These are phyloP conservation scores for Lasiommata megera DNA, from an alignment of 2,888 invertebrate species.

Conservation along the genomic window DNA sequence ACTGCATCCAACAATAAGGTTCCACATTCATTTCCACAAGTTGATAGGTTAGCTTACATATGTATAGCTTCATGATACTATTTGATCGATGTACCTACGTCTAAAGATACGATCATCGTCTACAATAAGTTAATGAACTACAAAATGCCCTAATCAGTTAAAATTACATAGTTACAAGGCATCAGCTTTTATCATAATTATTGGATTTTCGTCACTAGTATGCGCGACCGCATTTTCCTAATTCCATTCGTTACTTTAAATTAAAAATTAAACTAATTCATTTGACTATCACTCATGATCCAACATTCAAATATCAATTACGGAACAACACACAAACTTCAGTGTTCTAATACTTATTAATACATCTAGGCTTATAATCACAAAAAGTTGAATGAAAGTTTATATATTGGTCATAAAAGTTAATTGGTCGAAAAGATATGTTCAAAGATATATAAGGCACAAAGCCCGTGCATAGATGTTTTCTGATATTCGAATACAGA, in stretches of 20 bases:
- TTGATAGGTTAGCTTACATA: slow-evolving; percentile 51
- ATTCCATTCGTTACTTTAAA: slow-evolving; percentile 76
- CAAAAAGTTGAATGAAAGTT: slow-evolving; percentile 72
- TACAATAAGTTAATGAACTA: slow-evolving; percentile 77
- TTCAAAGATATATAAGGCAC: slow-evolving; percentile 58
- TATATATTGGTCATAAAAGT: slow-evolving; percentile 68
- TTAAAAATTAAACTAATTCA: slow-evolving; percentile 76
- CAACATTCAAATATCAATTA: slow-evolving; percentile 65
- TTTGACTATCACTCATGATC: slow-evolving; percentile 77
- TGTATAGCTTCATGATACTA: slow-evolving; percentile 58
- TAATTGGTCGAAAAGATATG: slow-evolving; percentile 79
- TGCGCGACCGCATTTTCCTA: slow-evolving; percentile 81
- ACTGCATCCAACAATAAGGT: slow-evolving; percentile 71
- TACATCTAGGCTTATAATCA: slow-evolving; percentile 78
- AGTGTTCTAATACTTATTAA: slow-evolving; percentile 80
- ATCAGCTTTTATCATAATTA: slow-evolving; percentile 74
- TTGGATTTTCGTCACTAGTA: slow-evolving; percentile 80
- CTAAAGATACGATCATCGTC: slow-evolving; percentile 68
- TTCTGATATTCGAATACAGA: slow-evolving; percentile 57
- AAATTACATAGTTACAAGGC: slow-evolving; percentile 72
- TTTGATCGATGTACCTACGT: slow-evolving; percentile 72
- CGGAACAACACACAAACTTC: slow-evolving; percentile 63
- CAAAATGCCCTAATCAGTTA: slow-evolving; percentile 77
- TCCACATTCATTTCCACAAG: slow-evolving; percentile 45
- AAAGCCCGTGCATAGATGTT: slow-evolving; percentile 56